Evolutionary conservation across 2,113 vertebrate genomes (phyloP).

Genomic region (Noctilio leporinus): DNA sequence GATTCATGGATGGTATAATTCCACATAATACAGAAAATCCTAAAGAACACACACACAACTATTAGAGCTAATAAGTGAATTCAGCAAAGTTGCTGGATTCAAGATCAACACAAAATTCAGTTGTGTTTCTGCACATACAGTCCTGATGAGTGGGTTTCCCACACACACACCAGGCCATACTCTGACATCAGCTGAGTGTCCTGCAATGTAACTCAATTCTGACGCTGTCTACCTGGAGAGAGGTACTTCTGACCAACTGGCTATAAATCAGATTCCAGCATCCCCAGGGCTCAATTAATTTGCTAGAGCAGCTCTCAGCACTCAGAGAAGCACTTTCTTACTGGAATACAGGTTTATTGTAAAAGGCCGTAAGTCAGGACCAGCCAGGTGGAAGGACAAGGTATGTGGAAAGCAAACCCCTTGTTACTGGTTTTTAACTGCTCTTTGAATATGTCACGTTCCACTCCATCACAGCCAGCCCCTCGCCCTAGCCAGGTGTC

Average conservation of each 20-base stretch:
- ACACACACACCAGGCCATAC: not conserved
- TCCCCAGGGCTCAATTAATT: not conserved
- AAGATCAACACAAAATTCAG: not conserved
- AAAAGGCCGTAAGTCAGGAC: not conserved
- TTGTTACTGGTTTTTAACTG: not conserved
- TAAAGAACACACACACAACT: not conserved
- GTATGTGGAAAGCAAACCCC: not conserved
- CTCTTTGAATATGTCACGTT: not conserved
- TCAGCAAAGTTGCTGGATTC: not conserved
- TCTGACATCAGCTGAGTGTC: not conserved
- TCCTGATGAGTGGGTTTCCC: not conserved
- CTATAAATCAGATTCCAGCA: not conserved
- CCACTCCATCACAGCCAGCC: not conserved
- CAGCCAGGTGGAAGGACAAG: not conserved
- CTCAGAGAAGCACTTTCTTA: not conserved
- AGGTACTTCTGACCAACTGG: not conserved
- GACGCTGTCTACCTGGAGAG: not conserved
- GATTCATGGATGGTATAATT: not conserved
- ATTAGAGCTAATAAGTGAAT: not conserved
- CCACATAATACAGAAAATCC: not conserved
- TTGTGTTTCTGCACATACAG: not conserved
- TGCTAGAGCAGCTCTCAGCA: not conserved
- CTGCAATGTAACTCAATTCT: not conserved
- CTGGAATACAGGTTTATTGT: not conserved
- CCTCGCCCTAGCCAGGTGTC: not conserved